A percentile compares a stretch with the other conserved stretches of the same genome.
These are phyloP conservation scores for Hirtodrosophila confusa DNA, from an alignment of 2,888 invertebrate genomes.

Conservation along the genomic window DNA sequence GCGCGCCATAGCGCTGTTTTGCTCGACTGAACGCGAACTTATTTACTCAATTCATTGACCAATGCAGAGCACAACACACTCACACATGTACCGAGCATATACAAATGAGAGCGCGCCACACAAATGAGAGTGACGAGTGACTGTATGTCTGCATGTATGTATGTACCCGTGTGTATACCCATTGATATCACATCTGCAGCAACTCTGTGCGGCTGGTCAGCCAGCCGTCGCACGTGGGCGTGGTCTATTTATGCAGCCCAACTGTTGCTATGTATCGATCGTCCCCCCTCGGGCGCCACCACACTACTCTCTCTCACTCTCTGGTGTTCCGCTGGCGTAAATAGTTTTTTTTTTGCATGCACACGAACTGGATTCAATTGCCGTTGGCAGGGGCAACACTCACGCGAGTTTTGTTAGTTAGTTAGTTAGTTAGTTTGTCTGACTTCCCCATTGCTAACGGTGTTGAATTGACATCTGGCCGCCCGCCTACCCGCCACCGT, in stretches of 20 bases:
- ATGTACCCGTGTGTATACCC: slow-evolving; percentile 1
- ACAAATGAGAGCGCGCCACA: background rate
- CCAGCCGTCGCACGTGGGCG: slow-evolving; percentile 60
- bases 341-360: slow-evolving; percentile 48
- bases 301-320: background rate
- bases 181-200: slow-evolving; percentile 24
- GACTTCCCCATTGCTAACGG: slow-evolving; percentile 63
- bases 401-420: slow-evolving; percentile 38
- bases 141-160: background rate
- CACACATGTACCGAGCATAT: slow-evolving; percentile 7
- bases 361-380: slow-evolving; percentile 63
- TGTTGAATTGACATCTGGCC: slow-evolving; percentile 54
- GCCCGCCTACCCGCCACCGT: slow-evolving; percentile 4
- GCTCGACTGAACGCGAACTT: slow-evolving; percentile 64
- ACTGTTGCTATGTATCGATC: slow-evolving; percentile 56
- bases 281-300: slow-evolving; percentile 4
- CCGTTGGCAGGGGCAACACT: slow-evolving; percentile 56
- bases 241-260: slow-evolving; percentile 69
- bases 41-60: slow-evolving; percentile 82
- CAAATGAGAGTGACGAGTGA: slow-evolving; percentile 50
- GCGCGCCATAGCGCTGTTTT: slow-evolving; percentile 49
- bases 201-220: slow-evolving; percentile 38
- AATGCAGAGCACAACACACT: slow-evolving; percentile 78
- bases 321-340: slow-evolving; percentile 15
- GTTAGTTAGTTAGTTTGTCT: slow-evolving; percentile 42